Evolutionary conservation across 2,113 vertebrate species (phyloP).

Genomic region (Tamias sibiricus): DNA sequence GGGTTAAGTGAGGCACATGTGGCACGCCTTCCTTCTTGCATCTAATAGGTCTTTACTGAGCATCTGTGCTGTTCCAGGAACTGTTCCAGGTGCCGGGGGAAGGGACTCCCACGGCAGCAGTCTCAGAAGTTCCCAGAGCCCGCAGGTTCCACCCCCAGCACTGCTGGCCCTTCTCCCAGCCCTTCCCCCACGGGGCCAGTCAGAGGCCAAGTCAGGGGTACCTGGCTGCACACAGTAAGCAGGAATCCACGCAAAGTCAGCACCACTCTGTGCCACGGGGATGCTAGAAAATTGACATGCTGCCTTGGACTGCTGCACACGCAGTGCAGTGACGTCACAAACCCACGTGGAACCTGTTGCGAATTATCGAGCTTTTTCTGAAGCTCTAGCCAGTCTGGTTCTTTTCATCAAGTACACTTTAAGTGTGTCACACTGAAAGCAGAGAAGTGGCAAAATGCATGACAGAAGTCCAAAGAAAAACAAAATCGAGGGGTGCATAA

Average conservation of each 20-base stretch:
- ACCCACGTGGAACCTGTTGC: accelerated
- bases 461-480: background rate
- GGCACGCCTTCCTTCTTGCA: background rate
- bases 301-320: background rate
- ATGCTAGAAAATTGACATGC: background rate
- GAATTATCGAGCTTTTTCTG: no score
- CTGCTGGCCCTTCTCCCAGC: background rate
- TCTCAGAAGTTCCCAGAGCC: background rate
- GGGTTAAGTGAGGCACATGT: background rate
- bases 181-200: background rate
- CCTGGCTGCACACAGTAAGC: background rate
- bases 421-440: background rate
- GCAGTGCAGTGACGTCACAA: no score
- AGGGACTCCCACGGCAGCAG: background rate
- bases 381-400: background rate
- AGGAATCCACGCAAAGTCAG: background rate
- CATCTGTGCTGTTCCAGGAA: background rate
- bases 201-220: background rate
- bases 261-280: no score
- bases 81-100: accelerated
- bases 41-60: background rate
- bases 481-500: accelerated
- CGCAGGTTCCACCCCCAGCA: background rate
- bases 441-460: background rate
- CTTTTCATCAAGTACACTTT: background rate